Evolutionary conservation across 2,113 vertebrate genomes (phyloP).

Genomic region (Xenotilapia flavipinnis): DNA sequence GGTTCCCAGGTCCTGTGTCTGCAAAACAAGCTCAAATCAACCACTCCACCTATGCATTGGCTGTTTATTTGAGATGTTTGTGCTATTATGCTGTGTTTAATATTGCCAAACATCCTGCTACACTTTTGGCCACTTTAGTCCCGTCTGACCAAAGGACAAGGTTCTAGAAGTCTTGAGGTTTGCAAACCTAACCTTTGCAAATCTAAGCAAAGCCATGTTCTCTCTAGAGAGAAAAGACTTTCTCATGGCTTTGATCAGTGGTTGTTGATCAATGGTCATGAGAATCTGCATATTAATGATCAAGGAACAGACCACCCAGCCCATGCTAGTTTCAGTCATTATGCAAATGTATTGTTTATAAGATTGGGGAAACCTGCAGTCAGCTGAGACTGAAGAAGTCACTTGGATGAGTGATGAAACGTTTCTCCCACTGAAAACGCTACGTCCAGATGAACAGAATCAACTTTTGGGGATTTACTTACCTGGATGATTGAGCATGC

Average conservation of each 20-base stretch:
- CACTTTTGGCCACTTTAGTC: not conserved
- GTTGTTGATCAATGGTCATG: not conserved
- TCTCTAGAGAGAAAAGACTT: not conserved
- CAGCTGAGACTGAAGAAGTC: not conserved
- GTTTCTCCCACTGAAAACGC: not conserved
- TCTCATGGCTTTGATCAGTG: not conserved
- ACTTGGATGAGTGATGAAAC: not conserved
- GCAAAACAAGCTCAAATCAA: not conserved
- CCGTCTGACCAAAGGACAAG: not conserved
- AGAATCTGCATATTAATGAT: not conserved
- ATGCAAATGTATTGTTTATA: not conserved
- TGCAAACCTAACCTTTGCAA: not conserved
- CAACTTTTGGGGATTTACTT: not conserved
- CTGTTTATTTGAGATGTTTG: not conserved
- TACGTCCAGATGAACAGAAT: not conserved
- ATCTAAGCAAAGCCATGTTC: not conserved
- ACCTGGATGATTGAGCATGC: not conserved
- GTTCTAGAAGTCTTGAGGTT: not conserved
- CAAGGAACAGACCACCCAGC: not conserved
- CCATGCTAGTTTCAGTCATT: not conserved
- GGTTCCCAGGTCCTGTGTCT: not conserved
- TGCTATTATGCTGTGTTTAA: not conserved
- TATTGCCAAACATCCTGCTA: not conserved
- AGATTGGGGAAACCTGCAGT: not conserved
- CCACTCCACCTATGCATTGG: not conserved